These are phyloP conservation scores for Scaptomyza flava DNA, from an alignment of 2,888 invertebrate species.

Conservation along the genomic window DNA sequence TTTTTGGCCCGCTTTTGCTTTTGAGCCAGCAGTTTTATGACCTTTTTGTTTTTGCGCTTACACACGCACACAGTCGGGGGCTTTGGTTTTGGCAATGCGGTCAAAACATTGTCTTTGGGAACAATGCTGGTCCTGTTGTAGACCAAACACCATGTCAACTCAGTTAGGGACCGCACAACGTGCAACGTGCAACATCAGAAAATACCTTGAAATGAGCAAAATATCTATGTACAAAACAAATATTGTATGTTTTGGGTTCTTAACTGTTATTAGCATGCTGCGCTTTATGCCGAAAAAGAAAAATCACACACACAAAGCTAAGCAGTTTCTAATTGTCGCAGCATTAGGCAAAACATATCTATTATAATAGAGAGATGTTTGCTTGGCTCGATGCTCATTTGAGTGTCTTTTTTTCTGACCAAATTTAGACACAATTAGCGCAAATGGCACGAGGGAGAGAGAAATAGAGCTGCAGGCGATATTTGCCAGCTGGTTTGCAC, in stretches of 20 bases:
- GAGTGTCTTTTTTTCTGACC: conserved; percentile 27
- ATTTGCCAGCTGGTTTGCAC: conserved; percentile 14
- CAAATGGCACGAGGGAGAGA: conserved; percentile 66
- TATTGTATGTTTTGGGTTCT: conserved; percentile 51
- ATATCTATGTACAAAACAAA: conserved; percentile 2
- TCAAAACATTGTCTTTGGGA: conserved; percentile 80
- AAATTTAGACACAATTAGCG: conserved; percentile 79
- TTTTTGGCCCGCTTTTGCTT: conserved; percentile 31
- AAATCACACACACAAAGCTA: conserved; percentile 55
- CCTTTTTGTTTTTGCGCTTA: conserved; percentile 33
- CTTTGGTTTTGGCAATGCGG: conserved; percentile 82
- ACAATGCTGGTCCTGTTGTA: conserved; percentile 61
- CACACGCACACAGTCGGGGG: conserved; percentile 41
- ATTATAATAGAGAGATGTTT: conserved; percentile 25
- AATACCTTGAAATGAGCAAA: conserved; percentile 77
- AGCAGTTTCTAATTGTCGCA: conserved; percentile 76
- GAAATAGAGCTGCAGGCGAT: neutral
- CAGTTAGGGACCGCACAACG: conserved; percentile 67
- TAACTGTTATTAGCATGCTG: conserved; percentile 79
- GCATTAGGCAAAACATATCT: conserved; percentile 39
- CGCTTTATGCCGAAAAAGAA: conserved; percentile 13
- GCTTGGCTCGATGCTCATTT: conserved; percentile 41
- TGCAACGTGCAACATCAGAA: conserved; percentile 29
- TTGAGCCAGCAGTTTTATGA: conserved; percentile 23
- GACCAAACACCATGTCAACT: conserved; percentile 1